Conservation (phyloP, 2,797 vertebrate genomes). For the Sebastes diaconus region DNA sequence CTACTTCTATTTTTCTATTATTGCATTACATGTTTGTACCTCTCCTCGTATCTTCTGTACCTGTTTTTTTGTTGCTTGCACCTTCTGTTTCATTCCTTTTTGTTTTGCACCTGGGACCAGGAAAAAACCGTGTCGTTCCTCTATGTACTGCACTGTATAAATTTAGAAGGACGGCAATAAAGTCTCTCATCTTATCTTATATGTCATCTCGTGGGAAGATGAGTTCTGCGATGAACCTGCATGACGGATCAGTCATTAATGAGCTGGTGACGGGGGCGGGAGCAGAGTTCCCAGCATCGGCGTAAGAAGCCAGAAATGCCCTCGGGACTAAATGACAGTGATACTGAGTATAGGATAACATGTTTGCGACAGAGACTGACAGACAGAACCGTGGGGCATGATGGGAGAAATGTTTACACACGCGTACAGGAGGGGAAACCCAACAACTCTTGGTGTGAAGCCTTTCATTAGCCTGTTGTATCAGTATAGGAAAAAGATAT, state of each 20-base stretch:
- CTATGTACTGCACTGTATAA: background rate
- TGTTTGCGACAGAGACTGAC: slow-evolving; percentile 38
- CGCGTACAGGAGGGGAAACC: background rate
- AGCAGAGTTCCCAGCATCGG: slow-evolving; percentile 21
- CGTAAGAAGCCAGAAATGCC: slow-evolving; percentile 29
- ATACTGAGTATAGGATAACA: slow-evolving; percentile 29
- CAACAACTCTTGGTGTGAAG: background rate
- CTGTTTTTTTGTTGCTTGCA: background rate
- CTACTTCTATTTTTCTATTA: background rate
- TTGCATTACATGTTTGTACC: background rate
- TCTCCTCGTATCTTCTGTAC: background rate
- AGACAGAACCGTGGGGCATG: slow-evolving; percentile 17
- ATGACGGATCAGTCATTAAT: slow-evolving; percentile 24
- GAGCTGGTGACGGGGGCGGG: background rate
- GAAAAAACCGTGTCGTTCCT: background rate
- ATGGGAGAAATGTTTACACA: slow-evolving; percentile 19
- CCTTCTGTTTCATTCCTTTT: background rate
- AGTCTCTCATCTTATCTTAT: background rate
- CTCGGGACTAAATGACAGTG: slow-evolving; percentile 30
- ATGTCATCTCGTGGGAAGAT: background rate
- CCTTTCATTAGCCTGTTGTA: background rate
- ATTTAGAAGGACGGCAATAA: background rate
- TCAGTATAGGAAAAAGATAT: background rate
- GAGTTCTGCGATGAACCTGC: slow-evolving; percentile 6
- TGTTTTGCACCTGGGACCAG: background rate